Evolutionary conservation across 2,888 invertebrate species (phyloP).

Genomic region (Ariolimax columbianus): DNA sequence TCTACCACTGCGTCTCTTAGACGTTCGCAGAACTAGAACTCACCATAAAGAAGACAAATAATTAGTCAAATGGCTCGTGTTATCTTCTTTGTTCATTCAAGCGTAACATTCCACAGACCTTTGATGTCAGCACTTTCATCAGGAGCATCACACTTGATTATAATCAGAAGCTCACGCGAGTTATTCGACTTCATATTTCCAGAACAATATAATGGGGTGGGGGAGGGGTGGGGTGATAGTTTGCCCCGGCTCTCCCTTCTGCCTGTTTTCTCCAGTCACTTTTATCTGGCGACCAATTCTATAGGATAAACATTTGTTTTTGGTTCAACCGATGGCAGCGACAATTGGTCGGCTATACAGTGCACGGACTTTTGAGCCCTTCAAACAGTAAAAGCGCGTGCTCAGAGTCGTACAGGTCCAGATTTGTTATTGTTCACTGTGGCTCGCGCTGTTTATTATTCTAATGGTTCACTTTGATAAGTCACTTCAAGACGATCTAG

Average conservation of each 20-base stretch:
- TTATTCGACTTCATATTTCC: background rate
- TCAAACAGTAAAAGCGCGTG: background rate
- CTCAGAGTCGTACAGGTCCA: background rate
- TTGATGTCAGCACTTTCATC: background rate
- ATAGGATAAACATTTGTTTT: background rate
- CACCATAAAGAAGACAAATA: background rate
- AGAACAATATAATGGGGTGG: background rate
- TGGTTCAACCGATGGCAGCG: background rate
- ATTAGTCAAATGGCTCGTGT: background rate
- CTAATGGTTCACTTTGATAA: background rate
- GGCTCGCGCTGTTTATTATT: background rate
- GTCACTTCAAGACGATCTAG: background rate
- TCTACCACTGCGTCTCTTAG: no score
- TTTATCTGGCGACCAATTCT: background rate
- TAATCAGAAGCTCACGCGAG: background rate
- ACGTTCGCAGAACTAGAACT: background rate
- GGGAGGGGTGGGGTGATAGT: no score
- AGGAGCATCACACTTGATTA: background rate
- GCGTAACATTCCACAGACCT: background rate
- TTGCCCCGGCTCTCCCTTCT: no score
- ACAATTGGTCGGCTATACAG: background rate
- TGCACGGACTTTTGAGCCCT: background rate
- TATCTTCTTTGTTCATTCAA: background rate
- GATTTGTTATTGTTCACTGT: constrained; percentile 1
- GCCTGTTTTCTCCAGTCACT: no score